Evolutionary conservation across 2,888 invertebrate genomes (phyloP), one percentile per base, ranked within the genome.

Genomic region (Digitonthophagus gazella): DNA sequence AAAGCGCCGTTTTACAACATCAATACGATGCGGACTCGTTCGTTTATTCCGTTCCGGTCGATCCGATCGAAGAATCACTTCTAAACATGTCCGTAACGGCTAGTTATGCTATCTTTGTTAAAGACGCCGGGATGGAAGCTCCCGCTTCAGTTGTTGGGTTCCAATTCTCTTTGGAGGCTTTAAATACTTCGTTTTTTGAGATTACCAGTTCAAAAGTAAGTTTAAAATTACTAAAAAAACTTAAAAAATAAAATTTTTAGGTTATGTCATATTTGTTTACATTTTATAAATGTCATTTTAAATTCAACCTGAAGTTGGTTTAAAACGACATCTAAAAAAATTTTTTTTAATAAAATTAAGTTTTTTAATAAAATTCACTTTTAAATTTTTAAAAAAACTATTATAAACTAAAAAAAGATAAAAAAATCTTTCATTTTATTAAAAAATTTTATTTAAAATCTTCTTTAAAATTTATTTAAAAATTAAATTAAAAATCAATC

Each of bases 141-240:
- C 93, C 96, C 0, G 95, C 93, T 0, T 94, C 94, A 16, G 96
- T 96, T 0, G 92, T 95, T 2, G 96, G 96, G 0, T 92, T 93
- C 74, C 93, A 95, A 78, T 93, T 93, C 80, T 89, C 90, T 0
- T 93, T 94, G 79, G 83, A 84, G 0, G 85, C 87, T 64, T 89
- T 96, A 79, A 86, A 87, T 70, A 83, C 89, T 1, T 85, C 89
- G 69, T 94, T 96, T 79, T 84, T 88, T 66, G 86, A 91, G 70
- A 89, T 93, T 22, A 89, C 91, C 20, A 66, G 67, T 14, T 58
- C 72, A 15, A 57, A 67, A 56, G 74, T 74, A 72, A 64, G 68
- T 71, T 68, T 19, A n/a, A n/a, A n/a, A n/a, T 16, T 2, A n/a
- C n/a, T n/a, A n/a, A n/a, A n/a, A n/a, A n/a, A n/a, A n/a, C n/a